Evolutionary conservation across 1,140 invertebrate species (phyloP), one percentile per base, ranked within the genome.

Genomic region (Cephus cinctus): DNA sequence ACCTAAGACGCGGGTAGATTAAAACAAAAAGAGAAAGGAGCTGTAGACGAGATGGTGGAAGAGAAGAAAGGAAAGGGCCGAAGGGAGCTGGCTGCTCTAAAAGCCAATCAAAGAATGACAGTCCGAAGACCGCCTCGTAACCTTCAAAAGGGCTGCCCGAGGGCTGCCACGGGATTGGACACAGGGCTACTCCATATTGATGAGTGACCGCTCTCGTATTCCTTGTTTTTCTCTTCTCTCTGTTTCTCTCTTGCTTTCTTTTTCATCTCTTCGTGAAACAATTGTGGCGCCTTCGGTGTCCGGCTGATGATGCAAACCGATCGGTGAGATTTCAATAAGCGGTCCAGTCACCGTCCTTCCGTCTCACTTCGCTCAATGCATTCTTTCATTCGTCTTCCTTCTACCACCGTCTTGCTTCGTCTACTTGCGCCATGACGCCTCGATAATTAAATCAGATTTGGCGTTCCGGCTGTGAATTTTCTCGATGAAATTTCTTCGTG

Each of bases 21-120:
- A 59, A 64, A 60, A 61, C 43, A 51, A 45, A 50, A 56, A 52
- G 36, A 57, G 42, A 43, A 58, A 54, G 47, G n/a, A 56, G 21
- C 25, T n/a, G n/a, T n/a, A n/a, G 32, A 43, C 38, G 46, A 23
- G 38, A 42, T 43, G 42, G 45, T 23, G 46, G 22, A 39, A 44
- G 23, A 25, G 31, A 44, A 39, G 36, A 35, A 38, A 22, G 39
- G 42, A 52, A 45, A 43, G 51, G 51, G 47, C 43, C 48, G 58
- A 57, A 63, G 43, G 35, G 42, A 50, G 52, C 59, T 56, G 58
- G 35, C 52, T 50, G 43, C 54, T 63, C 64, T 65, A 66, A 64
- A 67, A 67, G 65, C 65, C 65, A 67, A 67, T 67, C 65, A 67
- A 66, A 65, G 57, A 66, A 67, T 66, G 65, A 67, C 65, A 67